These are phyloP conservation scores for Corythaeola cristata DNA, from an alignment of 2,113 vertebrate genomes.

Conservation along the genomic window DNA sequence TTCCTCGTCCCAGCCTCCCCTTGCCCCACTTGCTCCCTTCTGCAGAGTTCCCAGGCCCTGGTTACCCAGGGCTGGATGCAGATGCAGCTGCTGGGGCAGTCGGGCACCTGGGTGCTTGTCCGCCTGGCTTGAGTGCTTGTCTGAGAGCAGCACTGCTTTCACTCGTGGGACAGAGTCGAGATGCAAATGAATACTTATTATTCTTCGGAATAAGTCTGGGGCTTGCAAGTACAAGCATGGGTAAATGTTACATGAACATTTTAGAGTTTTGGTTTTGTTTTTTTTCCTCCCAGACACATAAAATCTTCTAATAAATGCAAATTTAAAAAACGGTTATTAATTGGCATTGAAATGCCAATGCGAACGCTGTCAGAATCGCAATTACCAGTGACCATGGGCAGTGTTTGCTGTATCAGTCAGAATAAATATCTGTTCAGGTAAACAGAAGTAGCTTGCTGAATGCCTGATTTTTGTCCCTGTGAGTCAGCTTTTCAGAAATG, in stretches of 20 bases:
- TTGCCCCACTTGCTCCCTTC: neutral
- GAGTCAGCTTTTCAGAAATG: neutral
- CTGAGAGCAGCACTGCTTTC: neutral
- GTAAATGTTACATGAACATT: slow-evolving; percentile 28
- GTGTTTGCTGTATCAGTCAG: neutral
- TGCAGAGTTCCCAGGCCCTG: neutral
- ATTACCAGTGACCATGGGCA: neutral
- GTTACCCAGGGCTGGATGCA: neutral
- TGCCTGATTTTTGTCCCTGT: neutral
- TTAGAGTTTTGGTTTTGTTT: neutral
- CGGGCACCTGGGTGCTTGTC: neutral
- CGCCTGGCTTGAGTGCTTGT: fast-evolving
- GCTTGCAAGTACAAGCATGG: neutral
- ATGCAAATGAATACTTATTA: slow-evolving; percentile 19
- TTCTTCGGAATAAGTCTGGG: neutral
- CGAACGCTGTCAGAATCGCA: neutral
- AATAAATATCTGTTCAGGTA: neutral
- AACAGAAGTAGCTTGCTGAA: neutral
- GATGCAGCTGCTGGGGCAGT: neutral
- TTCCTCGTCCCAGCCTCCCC: too few species aligned
- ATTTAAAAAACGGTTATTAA: neutral
- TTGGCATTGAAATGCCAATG: neutral
- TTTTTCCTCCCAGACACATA: neutral
- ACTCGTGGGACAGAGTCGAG: slow-evolving; percentile 23
- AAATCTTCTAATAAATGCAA: neutral